phyloP scores from a whole-genome alignment of 2,797 vertebrate species.

The Rhinogobio ventralis region DNA sequence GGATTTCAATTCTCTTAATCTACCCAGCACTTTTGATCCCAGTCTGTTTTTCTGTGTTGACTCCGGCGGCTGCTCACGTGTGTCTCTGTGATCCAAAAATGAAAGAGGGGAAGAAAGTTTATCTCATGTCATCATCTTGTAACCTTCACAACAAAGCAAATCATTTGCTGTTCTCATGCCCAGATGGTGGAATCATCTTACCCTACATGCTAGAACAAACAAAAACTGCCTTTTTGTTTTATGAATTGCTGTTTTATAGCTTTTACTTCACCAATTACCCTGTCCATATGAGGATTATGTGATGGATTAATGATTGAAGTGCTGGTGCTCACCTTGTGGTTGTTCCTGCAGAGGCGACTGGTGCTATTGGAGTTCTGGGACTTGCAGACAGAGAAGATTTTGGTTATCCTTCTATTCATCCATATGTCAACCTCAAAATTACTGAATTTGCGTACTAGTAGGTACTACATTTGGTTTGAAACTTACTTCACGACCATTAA shows the following conservation, averaged over 20 bases:
- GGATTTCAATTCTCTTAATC: constrained; percentile 38
- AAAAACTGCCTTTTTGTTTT: not conserved
- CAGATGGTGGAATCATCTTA: not conserved
- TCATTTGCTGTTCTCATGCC: not conserved
- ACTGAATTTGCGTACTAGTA: not conserved
- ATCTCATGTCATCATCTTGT: not conserved
- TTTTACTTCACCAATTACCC: not conserved
- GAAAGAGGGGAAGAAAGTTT: constrained; percentile 13
- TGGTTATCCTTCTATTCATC: not conserved
- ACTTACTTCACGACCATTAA: not conserved
- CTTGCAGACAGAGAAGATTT: constrained; percentile 2
- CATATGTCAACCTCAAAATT: not conserved
- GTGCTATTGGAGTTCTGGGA: not conserved
- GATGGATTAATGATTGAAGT: not conserved
- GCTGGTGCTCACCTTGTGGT: constrained; percentile 2
- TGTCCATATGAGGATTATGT: not conserved
- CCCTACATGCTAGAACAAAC: not conserved
- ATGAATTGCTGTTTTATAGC: not conserved
- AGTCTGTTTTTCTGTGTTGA: constrained; percentile 35
- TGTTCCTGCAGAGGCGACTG: not conserved
- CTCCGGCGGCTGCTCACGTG: constrained; percentile 7
- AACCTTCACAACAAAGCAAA: not conserved
- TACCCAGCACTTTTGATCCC: constrained; percentile 35
- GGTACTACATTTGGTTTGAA: not conserved
- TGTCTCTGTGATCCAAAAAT: constrained; percentile 34